A percentile compares a stretch with the other conserved stretches of the same genome.
Conservation (phyloP, 2,797 vertebrate species). For the Vireo griseus region DNA sequence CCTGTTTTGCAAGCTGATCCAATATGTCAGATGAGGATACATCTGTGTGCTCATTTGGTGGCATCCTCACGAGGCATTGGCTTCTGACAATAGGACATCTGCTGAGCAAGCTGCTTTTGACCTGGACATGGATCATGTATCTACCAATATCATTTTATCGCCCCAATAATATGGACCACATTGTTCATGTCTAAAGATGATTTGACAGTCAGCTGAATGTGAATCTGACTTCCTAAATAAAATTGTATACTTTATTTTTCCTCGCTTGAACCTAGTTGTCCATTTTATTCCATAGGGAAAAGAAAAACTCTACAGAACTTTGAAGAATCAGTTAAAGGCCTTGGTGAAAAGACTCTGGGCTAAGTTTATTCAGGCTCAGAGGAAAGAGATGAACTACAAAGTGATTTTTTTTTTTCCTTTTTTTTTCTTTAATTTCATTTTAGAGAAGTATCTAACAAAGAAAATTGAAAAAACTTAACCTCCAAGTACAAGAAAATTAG, state of each 20-base stretch:
- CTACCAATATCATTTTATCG: background rate
- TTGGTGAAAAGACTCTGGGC: background rate
- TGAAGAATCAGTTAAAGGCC: background rate
- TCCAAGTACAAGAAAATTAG: background rate
- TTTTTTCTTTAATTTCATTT: background rate
- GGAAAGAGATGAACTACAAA: background rate
- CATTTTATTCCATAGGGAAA: background rate
- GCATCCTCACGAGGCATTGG: background rate
- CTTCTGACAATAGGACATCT: background rate
- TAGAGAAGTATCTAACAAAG: background rate
- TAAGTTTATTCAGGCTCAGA: fast-evolving
- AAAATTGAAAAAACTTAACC: background rate
- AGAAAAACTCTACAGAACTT: background rate
- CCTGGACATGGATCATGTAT: background rate
- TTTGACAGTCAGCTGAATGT: background rate
- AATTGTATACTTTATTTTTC: background rate
- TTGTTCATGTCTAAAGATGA: background rate
- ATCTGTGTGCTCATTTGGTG: background rate
- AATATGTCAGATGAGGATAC: background rate
- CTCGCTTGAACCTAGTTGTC: background rate
- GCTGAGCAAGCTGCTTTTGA: background rate
- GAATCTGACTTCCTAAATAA: background rate
- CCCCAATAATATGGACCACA: background rate
- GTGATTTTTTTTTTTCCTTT: too few relatives aligned
- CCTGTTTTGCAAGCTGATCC: background rate